Conservation (phyloP, 2,113 vertebrate species). For the Panthera uncia region DNA sequence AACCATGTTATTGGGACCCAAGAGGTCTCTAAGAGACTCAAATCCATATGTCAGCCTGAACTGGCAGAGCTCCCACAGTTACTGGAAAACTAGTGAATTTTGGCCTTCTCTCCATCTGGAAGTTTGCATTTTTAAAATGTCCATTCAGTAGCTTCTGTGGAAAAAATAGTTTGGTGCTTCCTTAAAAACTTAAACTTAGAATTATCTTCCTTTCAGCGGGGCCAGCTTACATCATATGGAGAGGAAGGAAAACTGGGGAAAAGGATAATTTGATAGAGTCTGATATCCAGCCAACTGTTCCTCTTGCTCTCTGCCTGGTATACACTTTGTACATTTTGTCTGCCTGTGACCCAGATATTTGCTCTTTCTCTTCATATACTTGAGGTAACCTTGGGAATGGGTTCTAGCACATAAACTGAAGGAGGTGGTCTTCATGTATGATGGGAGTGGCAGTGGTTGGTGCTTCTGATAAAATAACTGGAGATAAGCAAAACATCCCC, state of each 20-base stretch:
- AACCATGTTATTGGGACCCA: background rate
- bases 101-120: background rate
- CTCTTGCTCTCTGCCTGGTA: background rate
- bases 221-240: background rate
- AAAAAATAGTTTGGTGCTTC: background rate
- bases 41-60: background rate
- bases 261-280: background rate
- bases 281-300: background rate
- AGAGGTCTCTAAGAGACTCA: background rate
- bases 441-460: background rate
- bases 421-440: background rate
- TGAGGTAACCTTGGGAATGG: background rate
- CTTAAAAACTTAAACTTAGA: background rate
- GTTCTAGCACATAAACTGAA: background rate
- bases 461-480: slow-evolving; percentile 47
- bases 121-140: background rate
- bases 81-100: background rate
- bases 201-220: background rate
- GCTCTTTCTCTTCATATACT: background rate
- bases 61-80: background rate
- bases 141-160: background rate
- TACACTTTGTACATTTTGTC: background rate
- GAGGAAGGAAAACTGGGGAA: background rate
- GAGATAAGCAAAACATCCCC: slow-evolving; percentile 8
- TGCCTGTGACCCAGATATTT: background rate